phyloP scores from a whole-genome alignment of 2,797 vertebrate genomes.

The Mustela erminea region DNA sequence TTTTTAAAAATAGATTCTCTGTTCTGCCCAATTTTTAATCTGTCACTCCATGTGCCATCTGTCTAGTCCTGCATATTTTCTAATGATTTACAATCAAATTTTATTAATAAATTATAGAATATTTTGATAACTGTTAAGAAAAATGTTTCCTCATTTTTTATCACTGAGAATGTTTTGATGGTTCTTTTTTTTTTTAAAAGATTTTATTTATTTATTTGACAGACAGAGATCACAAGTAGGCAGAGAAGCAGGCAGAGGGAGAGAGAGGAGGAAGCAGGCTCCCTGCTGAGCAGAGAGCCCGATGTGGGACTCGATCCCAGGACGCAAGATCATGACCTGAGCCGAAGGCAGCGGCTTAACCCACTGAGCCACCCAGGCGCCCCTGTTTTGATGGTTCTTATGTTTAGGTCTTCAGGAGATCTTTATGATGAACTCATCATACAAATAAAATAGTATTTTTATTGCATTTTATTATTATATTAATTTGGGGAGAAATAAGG shows the following conservation, averaged over 20 bases:
- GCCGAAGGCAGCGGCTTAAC: no score
- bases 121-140: background rate
- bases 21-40: constrained; percentile 7
- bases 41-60: background rate
- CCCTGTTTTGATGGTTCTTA: background rate
- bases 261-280: no score
- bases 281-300: no score
- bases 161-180: background rate
- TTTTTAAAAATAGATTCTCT: background rate
- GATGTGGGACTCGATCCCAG: no score
- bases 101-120: constrained; percentile 7
- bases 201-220: no score
- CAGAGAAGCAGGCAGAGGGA: no score
- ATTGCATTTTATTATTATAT: background rate
- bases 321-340: no score
- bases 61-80: background rate
- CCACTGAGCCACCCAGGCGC: no score
- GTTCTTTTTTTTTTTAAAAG: no score
- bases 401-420: background rate
- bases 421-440: background rate
- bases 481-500: background rate
- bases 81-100: background rate
- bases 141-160: background rate
- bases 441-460: background rate
- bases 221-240: no score